phyloP scores from a whole-genome alignment of 35 echinoderm and acorn worm genomes.

The Ptychodera flava region DNA sequence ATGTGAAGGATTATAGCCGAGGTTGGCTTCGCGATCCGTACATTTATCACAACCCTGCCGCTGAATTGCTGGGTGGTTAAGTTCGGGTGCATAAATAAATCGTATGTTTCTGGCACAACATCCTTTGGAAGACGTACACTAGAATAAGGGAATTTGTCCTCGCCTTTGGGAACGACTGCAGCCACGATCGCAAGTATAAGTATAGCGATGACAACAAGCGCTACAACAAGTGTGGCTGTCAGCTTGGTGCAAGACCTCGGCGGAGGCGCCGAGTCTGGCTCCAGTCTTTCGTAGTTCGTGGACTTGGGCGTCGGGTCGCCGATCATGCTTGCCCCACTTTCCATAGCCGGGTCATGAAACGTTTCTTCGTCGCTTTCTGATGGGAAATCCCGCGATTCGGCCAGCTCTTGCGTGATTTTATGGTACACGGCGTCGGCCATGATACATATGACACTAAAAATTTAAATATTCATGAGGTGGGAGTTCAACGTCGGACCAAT shows the following conservation, averaged over 20 bases:
- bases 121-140: conserved; percentile 56
- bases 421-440: not conserved
- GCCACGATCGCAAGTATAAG: not conserved
- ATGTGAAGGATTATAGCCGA: conserved; percentile 62
- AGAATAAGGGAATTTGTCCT: conserved; percentile 41
- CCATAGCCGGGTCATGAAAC: not conserved
- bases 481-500: too few relatives aligned
- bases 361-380: not conserved
- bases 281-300: not conserved
- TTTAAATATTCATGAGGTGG: too few relatives aligned
- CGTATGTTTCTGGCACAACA: conserved; percentile 44
- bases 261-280: not conserved
- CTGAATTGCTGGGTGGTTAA: conserved; percentile 24
- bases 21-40: not conserved
- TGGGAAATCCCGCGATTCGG: not conserved
- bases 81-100: conserved; percentile 65
- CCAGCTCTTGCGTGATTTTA: not conserved
- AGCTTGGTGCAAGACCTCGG: not conserved
- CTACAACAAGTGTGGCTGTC: not conserved
- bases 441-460: too few relatives aligned
- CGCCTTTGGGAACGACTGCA: not conserved
- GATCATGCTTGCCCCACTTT: not conserved
- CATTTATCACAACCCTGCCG: conserved; percentile 38
- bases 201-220: not conserved
- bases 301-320: not conserved